Conservation (phyloP, 2,888 invertebrate species). For the Netelia virgata region DNA sequence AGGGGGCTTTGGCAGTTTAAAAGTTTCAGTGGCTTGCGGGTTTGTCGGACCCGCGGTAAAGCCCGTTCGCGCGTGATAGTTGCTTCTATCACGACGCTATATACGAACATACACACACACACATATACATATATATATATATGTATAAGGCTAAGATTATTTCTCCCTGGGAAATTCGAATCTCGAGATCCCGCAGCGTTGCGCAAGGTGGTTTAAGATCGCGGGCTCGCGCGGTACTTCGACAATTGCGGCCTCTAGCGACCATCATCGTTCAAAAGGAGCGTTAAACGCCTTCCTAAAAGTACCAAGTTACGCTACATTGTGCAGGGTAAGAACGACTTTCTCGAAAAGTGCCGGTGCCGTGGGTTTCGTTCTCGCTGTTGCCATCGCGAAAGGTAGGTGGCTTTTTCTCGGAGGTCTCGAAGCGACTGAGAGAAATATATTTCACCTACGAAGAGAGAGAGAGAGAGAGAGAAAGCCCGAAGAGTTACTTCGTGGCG, state of each 20-base stretch:
- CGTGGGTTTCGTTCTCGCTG: neutral
- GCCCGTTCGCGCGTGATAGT: conserved; percentile 64
- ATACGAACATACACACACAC: conserved; percentile 25
- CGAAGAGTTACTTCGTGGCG: conserved; percentile 6
- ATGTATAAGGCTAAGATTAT: conserved; percentile 69
- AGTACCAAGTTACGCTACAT: neutral
- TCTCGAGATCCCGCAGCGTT: conserved; percentile 24
- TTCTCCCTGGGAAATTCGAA: conserved; percentile 73
- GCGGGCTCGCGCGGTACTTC: neutral
- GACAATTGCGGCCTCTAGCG: neutral
- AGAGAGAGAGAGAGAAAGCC: neutral
- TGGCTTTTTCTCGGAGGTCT: neutral
- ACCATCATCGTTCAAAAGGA: neutral
- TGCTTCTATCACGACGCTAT: conserved; percentile 47
- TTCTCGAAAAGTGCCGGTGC: neutral
- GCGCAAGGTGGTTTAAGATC: conserved; percentile 60
- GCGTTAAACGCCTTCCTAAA: neutral
- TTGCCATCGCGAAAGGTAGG: neutral
- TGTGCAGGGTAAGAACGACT: neutral
- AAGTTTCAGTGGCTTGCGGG: conserved; percentile 73
- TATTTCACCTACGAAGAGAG: neutral
- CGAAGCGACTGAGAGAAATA: neutral
- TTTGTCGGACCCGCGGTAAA: conserved; percentile 58
- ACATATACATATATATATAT: conserved; percentile 11
- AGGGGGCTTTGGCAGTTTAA: conserved; percentile 76